Percentiles rank a stretch among this genome's conserved stretches.
Evolutionary conservation across 2,888 invertebrate genomes (phyloP).

Genomic region (Drosophila antonietae): DNA sequence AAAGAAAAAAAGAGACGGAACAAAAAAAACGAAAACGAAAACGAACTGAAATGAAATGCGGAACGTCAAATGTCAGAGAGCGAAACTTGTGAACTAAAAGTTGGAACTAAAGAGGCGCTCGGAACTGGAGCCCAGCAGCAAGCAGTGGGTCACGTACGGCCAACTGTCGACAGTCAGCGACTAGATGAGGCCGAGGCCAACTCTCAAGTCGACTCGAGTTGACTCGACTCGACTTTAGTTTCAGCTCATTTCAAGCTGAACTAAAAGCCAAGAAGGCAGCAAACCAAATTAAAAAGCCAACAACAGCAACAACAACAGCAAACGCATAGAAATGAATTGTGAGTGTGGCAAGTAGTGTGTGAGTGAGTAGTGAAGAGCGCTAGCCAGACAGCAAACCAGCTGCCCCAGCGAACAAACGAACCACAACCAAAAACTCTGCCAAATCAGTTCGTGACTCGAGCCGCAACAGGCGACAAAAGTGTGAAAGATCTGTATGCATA

Average conservation of each 20-base stretch:
- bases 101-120: conserved; percentile 23
- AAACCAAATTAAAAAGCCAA: conserved; percentile 59
- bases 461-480: conserved; percentile 22
- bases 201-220: conserved; percentile 21
- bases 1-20: neutral
- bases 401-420: conserved; percentile 22
- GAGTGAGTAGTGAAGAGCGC: neutral
- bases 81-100: conserved; percentile 15
- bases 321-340: conserved; percentile 24
- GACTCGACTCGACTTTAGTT: conserved; percentile 27
- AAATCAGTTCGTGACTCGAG: conserved; percentile 24
- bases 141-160: conserved; percentile 45
- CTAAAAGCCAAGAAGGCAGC: conserved; percentile 32
- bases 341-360: neutral
- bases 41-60: conserved; percentile 26
- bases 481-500: neutral
- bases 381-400: conserved; percentile 10
- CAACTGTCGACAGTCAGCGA: conserved; percentile 54
- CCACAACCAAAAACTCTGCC: conserved; percentile 14
- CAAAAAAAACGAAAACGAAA: neutral
- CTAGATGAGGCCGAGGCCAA: conserved; percentile 19
- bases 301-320: conserved; percentile 13
- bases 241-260: conserved; percentile 60
- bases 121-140: conserved; percentile 35
- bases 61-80: conserved; percentile 47